These are phyloP conservation scores for Tetragonula carbonaria DNA, from an alignment of 2,888 invertebrate genomes.

Conservation along the genomic window DNA sequence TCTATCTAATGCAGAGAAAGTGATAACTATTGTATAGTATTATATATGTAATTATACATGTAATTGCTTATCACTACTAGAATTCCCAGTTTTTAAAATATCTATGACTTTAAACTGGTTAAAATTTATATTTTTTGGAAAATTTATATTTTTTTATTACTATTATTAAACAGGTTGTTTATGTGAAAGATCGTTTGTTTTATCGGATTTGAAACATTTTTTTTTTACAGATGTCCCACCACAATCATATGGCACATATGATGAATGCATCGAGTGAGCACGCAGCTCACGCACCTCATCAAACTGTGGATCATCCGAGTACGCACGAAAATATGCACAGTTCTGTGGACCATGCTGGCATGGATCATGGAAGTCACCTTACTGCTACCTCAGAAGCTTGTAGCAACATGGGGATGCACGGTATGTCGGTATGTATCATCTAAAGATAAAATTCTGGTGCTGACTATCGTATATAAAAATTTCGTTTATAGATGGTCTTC, in stretches of 20 bases:
- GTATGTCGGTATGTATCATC: constrained; percentile 80
- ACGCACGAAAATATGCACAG: constrained; percentile 58
- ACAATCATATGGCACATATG: constrained; percentile 71
- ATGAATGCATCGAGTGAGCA: constrained; percentile 69
- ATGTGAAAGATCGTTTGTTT: background rate
- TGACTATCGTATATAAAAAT: constrained; percentile 4
- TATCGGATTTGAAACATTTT: background rate
- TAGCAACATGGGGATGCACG: constrained; percentile 68
- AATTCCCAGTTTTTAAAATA: background rate
- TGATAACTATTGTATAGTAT: background rate
- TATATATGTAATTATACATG: too few species aligned
- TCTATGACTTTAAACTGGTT: background rate
- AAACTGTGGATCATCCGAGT: constrained; percentile 42
- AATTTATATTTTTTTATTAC: background rate
- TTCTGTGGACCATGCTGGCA: constrained; percentile 40
- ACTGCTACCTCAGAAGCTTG: constrained; percentile 46
- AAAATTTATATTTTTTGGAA: background rate
- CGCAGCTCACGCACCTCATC: constrained; percentile 61
- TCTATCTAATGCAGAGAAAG: background rate
- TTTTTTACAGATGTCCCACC: constrained; percentile 71
- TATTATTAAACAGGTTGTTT: background rate
- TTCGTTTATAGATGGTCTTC: constrained; percentile 87
- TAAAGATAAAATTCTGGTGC: background rate
- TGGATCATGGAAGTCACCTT: constrained; percentile 38
- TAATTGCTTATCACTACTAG: background rate